These are phyloP conservation scores for Phrynocephalus forsythii DNA, from an alignment of 2,797 vertebrate species.

Conservation along the genomic window DNA sequence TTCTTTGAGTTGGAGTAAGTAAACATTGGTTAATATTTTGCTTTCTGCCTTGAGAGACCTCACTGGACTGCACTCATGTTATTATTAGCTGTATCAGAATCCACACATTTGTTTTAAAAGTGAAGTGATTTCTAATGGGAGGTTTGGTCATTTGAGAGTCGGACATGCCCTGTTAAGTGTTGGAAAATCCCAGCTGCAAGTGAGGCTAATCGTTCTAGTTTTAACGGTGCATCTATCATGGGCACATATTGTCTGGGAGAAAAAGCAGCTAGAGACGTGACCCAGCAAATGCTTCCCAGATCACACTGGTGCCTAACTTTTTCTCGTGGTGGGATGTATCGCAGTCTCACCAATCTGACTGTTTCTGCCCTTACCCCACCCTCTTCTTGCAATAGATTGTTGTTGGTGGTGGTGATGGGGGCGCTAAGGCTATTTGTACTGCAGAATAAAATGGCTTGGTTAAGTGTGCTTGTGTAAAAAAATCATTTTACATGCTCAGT, in stretches of 20 bases:
- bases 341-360: background rate
- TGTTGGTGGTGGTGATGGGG: too few relatives aligned
- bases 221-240: background rate
- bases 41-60: background rate
- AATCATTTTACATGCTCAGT: too few relatives aligned
- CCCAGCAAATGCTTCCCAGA: background rate
- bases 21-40: conserved; percentile 24
- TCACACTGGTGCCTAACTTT: background rate
- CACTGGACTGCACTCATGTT: background rate
- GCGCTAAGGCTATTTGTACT: background rate
- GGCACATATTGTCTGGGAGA: background rate
- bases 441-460: background rate
- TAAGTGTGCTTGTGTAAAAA: background rate
- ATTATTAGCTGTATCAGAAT: background rate
- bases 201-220: background rate
- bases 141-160: background rate
- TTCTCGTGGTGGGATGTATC: background rate
- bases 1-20: background rate
- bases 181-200: background rate
- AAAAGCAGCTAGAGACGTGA: background rate
- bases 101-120: background rate
- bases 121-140: background rate
- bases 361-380: too few relatives aligned
- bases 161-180: background rate
- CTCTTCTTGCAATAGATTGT: too few relatives aligned